Conservation (phyloP, 1,140 invertebrate genomes). For the Chionoecetes opilio region DNA sequence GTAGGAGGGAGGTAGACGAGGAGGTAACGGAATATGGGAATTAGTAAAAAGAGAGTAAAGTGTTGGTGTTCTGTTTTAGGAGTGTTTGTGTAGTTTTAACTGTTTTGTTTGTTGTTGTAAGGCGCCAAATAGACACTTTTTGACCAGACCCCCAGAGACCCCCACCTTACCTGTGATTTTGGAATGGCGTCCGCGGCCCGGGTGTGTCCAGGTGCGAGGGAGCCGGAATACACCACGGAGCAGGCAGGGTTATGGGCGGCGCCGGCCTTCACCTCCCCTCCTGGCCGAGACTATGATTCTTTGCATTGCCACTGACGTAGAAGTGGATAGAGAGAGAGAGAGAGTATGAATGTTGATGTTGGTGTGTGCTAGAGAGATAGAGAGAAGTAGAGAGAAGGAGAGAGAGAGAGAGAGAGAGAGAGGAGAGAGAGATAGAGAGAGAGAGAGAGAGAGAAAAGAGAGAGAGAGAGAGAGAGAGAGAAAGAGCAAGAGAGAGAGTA, state of each 20-base stretch:
- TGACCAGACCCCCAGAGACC: no score
- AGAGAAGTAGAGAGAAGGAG: not conserved
- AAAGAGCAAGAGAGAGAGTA: no score
- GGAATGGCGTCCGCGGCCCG: no score
- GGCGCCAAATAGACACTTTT: no score
- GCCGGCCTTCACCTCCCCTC: no score
- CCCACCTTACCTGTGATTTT: no score
- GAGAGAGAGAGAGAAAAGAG: not conserved
- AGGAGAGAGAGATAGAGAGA: slow-evolving; percentile 12
- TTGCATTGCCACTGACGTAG: not conserved
- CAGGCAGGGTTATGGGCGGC: not conserved
- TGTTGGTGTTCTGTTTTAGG: not conserved
- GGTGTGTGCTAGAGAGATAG: not conserved
- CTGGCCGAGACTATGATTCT: no score
- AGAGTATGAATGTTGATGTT: not conserved
- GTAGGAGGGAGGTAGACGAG: not conserved
- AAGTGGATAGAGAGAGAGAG: not conserved
- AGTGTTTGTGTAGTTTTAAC: not conserved
- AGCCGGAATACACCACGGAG: not conserved
- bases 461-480: not conserved
- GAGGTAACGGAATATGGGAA: not conserved
- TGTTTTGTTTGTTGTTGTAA: no score
- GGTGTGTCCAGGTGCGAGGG: not conserved
- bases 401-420: slow-evolving; percentile 17
- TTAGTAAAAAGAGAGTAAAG: not conserved